Conservation (phyloP, 2,888 invertebrate species). For the Napeogenes sylphis region DNA sequence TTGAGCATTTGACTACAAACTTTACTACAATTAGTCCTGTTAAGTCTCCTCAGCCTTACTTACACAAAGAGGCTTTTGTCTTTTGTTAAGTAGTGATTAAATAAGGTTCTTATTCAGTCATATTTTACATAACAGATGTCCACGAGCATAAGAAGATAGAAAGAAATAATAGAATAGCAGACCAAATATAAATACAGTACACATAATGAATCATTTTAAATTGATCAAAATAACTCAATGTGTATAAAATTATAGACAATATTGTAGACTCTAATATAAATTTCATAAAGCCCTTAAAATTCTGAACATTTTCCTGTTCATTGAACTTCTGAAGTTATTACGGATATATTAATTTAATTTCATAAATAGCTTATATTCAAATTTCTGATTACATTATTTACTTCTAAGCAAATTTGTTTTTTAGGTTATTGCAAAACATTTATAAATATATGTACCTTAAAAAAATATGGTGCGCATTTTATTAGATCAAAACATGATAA, state of each 20-base stretch:
- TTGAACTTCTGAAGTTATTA: constrained; percentile 31
- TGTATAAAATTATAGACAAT: too few relatives aligned
- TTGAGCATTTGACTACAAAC: not conserved
- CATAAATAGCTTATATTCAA: constrained; percentile 5
- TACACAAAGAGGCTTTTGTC: constrained; percentile 20
- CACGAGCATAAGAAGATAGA: not conserved
- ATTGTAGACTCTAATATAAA: not conserved
- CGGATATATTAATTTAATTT: constrained; percentile 26
- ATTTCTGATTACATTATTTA: constrained; percentile 3
- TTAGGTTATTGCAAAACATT: not conserved
- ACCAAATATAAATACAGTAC: not conserved
- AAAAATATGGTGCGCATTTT: too few relatives aligned
- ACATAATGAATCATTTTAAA: not conserved
- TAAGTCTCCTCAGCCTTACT: constrained; percentile 19
- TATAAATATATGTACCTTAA: not conserved
- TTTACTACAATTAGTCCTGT: constrained; percentile 8
- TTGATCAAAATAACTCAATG: too few relatives aligned
- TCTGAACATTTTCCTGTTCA: constrained; percentile 30
- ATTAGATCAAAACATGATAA: not conserved
- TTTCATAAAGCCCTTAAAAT: constrained; percentile 21
- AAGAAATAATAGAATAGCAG: not conserved
- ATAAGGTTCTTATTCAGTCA: constrained; percentile 11
- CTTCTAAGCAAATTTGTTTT: not conserved
- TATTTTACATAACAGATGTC: too few relatives aligned
- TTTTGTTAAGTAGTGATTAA: constrained; percentile 18